These are phyloP conservation scores for Pantherophis guttatus DNA, from an alignment of 2,113 vertebrate species.

Conservation along the genomic window DNA sequence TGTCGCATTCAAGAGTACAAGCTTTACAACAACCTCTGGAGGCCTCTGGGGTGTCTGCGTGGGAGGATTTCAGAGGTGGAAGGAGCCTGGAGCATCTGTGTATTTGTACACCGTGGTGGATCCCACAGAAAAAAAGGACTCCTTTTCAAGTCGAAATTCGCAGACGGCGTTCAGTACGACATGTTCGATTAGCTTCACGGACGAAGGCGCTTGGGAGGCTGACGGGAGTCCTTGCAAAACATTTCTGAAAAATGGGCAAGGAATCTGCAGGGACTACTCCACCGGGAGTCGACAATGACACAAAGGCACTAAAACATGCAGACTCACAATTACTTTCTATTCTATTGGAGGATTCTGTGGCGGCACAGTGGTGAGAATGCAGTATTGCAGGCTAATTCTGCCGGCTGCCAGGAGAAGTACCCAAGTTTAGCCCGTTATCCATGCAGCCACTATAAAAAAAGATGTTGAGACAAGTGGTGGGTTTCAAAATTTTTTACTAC, in stretches of 20 bases:
- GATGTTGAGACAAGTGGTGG: too few species aligned
- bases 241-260: background rate
- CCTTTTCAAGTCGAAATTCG: background rate
- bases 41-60: background rate
- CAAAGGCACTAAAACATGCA: background rate
- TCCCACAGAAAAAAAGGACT: background rate
- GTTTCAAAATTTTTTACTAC: too few species aligned
- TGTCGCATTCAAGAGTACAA: background rate
- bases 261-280: background rate
- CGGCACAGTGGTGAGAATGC: too few species aligned
- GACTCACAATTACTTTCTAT: background rate
- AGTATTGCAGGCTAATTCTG: too few species aligned
- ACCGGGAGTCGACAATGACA: background rate
- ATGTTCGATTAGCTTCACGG: background rate
- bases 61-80: background rate
- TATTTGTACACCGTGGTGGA: background rate
- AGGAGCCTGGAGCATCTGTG: background rate
- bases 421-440: too few species aligned
- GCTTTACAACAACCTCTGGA: background rate
- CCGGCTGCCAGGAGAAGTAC: too few species aligned
- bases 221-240: background rate
- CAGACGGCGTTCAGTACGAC: background rate
- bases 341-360: background rate
- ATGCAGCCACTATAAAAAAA: too few species aligned
- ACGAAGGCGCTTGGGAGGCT: background rate